Percentiles rank a stretch among this genome's conserved stretches.
These are phyloP conservation scores for Troides helena DNA, from an alignment of 2,888 invertebrate genomes.

Conservation along the genomic window DNA sequence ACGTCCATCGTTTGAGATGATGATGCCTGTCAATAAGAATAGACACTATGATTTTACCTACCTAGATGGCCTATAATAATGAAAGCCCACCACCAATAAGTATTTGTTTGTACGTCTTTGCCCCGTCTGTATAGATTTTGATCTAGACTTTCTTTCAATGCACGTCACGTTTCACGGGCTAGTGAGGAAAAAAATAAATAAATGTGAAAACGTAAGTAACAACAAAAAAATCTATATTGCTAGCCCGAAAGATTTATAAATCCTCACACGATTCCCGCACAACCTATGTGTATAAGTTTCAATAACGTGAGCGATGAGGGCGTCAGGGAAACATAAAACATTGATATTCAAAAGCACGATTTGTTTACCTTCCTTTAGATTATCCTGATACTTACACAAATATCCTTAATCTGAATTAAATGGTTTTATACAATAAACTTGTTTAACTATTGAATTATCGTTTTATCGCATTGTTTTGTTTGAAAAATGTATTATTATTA, in stretches of 20 bases:
- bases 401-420: not conserved
- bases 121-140: no score
- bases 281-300: slow-evolving; percentile 15
- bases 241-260: not conserved
- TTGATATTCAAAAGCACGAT: slow-evolving; percentile 14
- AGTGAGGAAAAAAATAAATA: not conserved
- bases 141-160: no score
- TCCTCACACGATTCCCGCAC: slow-evolving; percentile 1
- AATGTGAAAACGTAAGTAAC: not conserved
- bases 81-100: no score
- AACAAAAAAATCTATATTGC: not conserved
- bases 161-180: no score
- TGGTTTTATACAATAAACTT: not conserved
- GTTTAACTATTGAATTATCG: no score
- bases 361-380: slow-evolving; percentile 6
- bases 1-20: no score
- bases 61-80: no score
- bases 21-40: no score
- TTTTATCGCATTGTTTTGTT: no score
- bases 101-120: no score
- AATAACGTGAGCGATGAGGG: slow-evolving; percentile 13
- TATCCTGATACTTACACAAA: not conserved
- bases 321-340: not conserved
- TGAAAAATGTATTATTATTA: no score
- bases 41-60: no score